A percentile compares a stretch with the other conserved stretches of the same genome.
Evolutionary conservation across 1,140 invertebrate species (phyloP).

Genomic region (Neodiprion pinetum): DNA sequence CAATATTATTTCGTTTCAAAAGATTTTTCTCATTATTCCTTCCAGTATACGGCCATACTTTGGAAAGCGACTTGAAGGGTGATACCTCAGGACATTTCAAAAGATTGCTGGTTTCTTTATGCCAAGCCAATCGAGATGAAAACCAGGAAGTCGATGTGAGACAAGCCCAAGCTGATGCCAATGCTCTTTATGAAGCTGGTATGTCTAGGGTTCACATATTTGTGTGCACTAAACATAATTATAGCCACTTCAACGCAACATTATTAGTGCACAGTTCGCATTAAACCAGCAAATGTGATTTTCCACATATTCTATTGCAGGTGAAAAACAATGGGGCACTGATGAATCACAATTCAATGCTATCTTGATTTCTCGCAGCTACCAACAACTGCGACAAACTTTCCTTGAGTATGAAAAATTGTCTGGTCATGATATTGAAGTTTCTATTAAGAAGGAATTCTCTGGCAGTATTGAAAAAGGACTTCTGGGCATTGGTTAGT

Average conservation of each 20-base stretch:
- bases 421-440: constrained; percentile 72
- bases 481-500: constrained; percentile 69
- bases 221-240: background rate
- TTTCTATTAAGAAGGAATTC: constrained; percentile 75
- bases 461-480: constrained; percentile 73
- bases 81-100: constrained; percentile 97
- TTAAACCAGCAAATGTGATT: constrained; percentile 17
- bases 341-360: constrained; percentile 75
- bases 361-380: constrained; percentile 68
- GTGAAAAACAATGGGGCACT: constrained; percentile 69
- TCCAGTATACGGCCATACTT: constrained; percentile 80
- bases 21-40: constrained; percentile 34
- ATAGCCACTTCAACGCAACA: background rate
- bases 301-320: constrained; percentile 48
- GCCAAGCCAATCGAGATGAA: constrained; percentile 83
- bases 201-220: constrained; percentile 29
- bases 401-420: constrained; percentile 70
- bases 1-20: background rate
- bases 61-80: constrained; percentile 89
- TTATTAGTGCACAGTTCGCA: background rate
- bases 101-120: constrained; percentile 84
- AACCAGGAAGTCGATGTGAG: constrained; percentile 69
- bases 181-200: constrained; percentile 68
- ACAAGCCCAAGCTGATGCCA: constrained; percentile 64
- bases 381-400: constrained; percentile 69